These are phyloP conservation scores for Rhineura floridana DNA, from an alignment of 2,113 vertebrate species.

Conservation along the genomic window DNA sequence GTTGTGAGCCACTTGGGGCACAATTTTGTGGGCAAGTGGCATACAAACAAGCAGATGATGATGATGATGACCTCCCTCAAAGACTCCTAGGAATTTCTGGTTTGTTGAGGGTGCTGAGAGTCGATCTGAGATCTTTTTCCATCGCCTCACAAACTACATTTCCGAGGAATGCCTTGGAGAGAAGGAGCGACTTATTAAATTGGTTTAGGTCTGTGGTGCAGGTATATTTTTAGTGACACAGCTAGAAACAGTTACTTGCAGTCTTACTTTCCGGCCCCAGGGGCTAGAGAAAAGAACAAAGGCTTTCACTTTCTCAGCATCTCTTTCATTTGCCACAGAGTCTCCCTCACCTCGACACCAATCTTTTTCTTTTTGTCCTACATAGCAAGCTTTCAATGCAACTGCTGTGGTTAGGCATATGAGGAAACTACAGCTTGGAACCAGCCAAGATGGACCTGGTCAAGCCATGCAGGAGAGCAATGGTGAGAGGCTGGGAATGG, in stretches of 20 bases:
- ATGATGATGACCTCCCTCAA: background rate
- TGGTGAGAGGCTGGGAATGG: conserved; percentile 58
- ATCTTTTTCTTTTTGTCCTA: background rate
- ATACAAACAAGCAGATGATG: too few species aligned
- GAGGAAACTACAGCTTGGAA: conserved; percentile 92
- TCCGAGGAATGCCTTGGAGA: background rate
- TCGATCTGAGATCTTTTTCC: too few species aligned
- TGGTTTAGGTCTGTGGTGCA: background rate
- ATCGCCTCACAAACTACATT: background rate
- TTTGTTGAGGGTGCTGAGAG: background rate
- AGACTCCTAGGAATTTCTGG: background rate
- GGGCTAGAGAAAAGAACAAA: background rate
- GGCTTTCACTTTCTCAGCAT: background rate
- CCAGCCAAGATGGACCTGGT: conserved; percentile 85
- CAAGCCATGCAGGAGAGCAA: conserved; percentile 74
- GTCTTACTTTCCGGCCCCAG: background rate
- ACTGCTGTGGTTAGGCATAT: conserved; percentile 96
- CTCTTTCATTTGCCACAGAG: background rate
- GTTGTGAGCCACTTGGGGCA: too few species aligned
- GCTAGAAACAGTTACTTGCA: background rate
- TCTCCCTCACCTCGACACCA: background rate
- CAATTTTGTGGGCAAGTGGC: too few species aligned
- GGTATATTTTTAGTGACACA: background rate
- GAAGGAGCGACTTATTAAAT: background rate
- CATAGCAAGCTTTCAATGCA: conserved; percentile 97